Percentiles rank a stretch among this genome's conserved stretches.
phyloP scores from a whole-genome alignment of 2,888 invertebrate genomes.

The Omphaloscelis lunosa region DNA sequence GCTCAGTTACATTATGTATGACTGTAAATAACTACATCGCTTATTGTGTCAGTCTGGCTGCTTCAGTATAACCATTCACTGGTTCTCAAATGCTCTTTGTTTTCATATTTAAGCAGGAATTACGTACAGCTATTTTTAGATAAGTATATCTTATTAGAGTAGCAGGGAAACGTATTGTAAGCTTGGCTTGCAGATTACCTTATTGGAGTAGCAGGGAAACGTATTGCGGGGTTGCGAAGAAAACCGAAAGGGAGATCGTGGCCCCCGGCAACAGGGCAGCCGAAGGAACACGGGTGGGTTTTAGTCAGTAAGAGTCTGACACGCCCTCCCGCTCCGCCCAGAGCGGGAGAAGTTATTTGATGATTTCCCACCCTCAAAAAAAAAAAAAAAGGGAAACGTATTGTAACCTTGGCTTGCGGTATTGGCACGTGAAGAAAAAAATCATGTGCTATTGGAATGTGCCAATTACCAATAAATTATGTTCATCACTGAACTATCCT shows the following conservation, averaged over 20 bases:
- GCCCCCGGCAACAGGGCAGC: too few species aligned
- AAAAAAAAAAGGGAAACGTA: too few species aligned
- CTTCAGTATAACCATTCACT: too few species aligned
- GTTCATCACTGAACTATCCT: background rate
- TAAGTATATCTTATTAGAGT: background rate
- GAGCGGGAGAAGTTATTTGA: too few species aligned
- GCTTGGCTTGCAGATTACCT: background rate
- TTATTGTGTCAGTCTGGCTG: background rate
- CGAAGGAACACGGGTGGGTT: too few species aligned
- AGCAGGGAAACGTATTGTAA: background rate
- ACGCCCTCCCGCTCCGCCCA: too few species aligned
- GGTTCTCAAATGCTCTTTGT: background rate
- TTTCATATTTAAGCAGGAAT: background rate
- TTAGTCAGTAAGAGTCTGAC: too few species aligned
- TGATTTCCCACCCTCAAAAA: too few species aligned
- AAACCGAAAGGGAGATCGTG: too few species aligned
- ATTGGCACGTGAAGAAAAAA: too few species aligned
- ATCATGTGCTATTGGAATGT: background rate
- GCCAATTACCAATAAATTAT: slow-evolving; percentile 21
- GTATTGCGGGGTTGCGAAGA: too few species aligned
- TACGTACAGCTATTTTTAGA: background rate
- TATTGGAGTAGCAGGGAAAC: too few species aligned
- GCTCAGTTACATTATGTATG: background rate
- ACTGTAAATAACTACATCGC: background rate
- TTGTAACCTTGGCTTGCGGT: background rate